Evolutionary conservation across 2,888 invertebrate genomes (phyloP).

Genomic region (Andrena bicolor): DNA sequence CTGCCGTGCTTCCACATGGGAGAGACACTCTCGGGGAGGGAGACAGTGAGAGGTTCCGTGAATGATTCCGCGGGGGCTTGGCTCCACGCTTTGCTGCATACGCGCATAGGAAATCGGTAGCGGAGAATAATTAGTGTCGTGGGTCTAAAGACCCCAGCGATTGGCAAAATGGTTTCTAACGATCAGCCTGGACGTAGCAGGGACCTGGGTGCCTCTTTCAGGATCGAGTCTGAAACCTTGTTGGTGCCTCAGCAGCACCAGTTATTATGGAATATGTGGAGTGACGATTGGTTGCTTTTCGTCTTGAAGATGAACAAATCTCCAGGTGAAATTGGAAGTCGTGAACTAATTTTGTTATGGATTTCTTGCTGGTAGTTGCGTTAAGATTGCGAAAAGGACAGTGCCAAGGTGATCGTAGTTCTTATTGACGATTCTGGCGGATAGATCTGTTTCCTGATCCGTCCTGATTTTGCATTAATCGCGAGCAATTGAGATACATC

Average conservation of each 20-base stretch:
- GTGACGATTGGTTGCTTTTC: neutral
- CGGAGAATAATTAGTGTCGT: neutral
- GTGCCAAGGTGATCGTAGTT: neutral
- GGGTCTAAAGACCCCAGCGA: neutral
- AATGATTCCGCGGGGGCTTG: constrained; percentile 61
- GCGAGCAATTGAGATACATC: neutral
- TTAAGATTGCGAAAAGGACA: neutral
- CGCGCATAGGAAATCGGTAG: neutral
- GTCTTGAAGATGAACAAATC: neutral
- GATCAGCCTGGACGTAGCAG: neutral
- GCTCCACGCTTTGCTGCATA: constrained; percentile 16
- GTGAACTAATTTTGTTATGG: neutral
- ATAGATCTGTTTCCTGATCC: neutral
- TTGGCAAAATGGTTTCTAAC: neutral
- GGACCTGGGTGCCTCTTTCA: too few species aligned
- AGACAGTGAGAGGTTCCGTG: constrained; percentile 52
- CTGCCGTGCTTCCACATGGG: constrained; percentile 18
- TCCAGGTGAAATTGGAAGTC: neutral
- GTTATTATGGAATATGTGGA: too few species aligned
- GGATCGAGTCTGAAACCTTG: too few species aligned
- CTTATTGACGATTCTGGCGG: neutral
- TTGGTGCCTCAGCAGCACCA: too few species aligned
- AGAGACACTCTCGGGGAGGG: constrained; percentile 29
- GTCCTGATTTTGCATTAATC: neutral
- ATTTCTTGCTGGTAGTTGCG: neutral